phyloP scores from a whole-genome alignment of 1,140 invertebrate species.

The Drosophila auraria region DNA sequence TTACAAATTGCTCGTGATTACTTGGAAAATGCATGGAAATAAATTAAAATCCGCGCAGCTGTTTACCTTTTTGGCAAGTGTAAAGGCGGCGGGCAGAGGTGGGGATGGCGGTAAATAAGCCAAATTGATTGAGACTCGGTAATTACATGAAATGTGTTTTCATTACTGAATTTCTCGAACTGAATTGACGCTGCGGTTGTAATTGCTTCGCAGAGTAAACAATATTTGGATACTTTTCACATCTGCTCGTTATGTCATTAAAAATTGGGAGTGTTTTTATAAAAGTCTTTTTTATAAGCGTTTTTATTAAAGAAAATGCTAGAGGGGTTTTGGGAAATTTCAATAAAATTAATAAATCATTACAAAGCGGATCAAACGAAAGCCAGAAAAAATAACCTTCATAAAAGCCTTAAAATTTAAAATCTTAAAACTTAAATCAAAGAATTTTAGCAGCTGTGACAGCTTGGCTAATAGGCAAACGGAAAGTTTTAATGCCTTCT shows the following conservation, averaged over 20 bases:
- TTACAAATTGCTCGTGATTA: conserved; percentile 49
- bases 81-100: background rate
- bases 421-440: background rate
- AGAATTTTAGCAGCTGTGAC: background rate
- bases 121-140: conserved; percentile 39
- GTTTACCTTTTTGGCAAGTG: conserved; percentile 25
- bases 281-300: background rate
- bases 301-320: background rate
- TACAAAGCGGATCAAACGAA: background rate
- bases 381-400: too few species aligned
- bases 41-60: conserved; percentile 47
- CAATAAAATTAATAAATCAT: background rate
- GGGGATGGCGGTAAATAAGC: conserved; percentile 39
- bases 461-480: background rate
- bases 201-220: conserved; percentile 18
- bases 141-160: conserved; percentile 41
- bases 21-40: conserved; percentile 37
- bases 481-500: background rate
- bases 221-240: conserved; percentile 30
- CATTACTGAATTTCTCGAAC: conserved; percentile 17
- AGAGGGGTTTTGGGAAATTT: background rate
- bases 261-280: conserved; percentile 6
- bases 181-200: conserved; percentile 19
- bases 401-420: background rate
- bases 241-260: background rate